phyloP scores from a whole-genome alignment of 1,140 invertebrate species.

The Epicauta chinensis region DNA sequence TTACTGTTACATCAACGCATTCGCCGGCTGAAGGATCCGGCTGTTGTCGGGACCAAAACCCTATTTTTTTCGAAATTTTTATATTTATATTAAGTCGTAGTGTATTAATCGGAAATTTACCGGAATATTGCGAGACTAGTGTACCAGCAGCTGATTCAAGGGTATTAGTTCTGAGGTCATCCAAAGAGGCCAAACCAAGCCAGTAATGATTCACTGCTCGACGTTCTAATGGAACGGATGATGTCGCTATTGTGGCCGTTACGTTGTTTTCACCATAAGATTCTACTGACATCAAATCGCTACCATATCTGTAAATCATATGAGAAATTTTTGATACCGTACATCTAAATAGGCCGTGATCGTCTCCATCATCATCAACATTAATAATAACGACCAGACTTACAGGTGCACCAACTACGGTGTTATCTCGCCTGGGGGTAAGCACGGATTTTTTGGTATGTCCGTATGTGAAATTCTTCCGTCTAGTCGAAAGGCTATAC shows the following conservation, averaged over 20 bases:
- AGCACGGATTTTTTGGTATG: constrained; percentile 6
- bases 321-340: too few species aligned
- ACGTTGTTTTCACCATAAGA: constrained; percentile 87
- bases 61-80: constrained; percentile 41
- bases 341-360: too few species aligned
- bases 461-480: neutral
- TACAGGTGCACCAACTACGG: constrained; percentile 7
- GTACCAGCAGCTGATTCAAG: constrained; percentile 87
- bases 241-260: constrained; percentile 68
- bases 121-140: constrained; percentile 86
- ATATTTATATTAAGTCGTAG: neutral
- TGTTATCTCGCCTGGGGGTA: constrained; percentile 7
- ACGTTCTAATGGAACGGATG: constrained; percentile 49
- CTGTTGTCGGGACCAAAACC: constrained; percentile 82
- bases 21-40: constrained; percentile 79
- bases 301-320: constrained; percentile 69
- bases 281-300: constrained; percentile 84
- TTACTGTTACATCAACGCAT: constrained; percentile 75
- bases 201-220: constrained; percentile 67
- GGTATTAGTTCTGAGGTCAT: constrained; percentile 88
- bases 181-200: constrained; percentile 81
- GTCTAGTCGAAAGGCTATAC: constrained; percentile 3
- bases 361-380: too few species aligned
- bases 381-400: constrained; percentile 4
- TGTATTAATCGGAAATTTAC: constrained; percentile 40